Conservation (phyloP, 2,113 vertebrate genomes). For the Proterorhinus semilunaris region DNA sequence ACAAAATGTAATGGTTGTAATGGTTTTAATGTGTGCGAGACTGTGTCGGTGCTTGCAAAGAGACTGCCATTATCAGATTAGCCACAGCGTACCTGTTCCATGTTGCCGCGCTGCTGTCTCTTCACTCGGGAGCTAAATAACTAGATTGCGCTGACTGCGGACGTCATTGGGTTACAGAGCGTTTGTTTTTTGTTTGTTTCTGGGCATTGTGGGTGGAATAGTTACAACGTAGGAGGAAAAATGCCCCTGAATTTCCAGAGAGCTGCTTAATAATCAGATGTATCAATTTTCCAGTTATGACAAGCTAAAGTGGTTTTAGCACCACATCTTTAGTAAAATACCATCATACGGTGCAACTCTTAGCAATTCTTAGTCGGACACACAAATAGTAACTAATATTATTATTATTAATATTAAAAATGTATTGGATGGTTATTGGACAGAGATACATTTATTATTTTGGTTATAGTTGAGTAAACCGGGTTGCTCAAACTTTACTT, state of each 20-base stretch:
- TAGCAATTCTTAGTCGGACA: no score
- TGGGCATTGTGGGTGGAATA: conserved; percentile 19
- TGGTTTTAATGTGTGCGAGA: conserved; percentile 26
- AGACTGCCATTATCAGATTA: conserved; percentile 44
- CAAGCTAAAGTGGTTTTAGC: no score
- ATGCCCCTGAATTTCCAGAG: not conserved
- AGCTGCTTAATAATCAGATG: not conserved
- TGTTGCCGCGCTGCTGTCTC: conserved; percentile 42
- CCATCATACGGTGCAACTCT: no score
- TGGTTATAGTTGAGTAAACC: no score
- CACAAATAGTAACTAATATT: no score
- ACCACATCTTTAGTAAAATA: no score
- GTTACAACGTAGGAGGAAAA: conserved; percentile 11
- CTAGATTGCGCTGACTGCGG: conserved; percentile 22
- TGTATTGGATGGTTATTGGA: no score
- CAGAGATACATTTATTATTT: no score
- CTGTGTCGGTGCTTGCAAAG: conserved; percentile 26
- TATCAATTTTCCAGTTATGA: not conserved
- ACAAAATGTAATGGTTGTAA: conserved; percentile 34
- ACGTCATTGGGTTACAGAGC: conserved; percentile 10
- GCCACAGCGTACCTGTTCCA: conserved; percentile 25
- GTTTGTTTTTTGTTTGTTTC: conserved; percentile 15
- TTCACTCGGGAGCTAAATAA: conserved; percentile 21
- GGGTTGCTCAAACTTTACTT: no score
- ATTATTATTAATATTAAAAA: no score